Evolutionary conservation across 2,113 vertebrate species (phyloP).

Genomic region (Pampusana beccarii): DNA sequence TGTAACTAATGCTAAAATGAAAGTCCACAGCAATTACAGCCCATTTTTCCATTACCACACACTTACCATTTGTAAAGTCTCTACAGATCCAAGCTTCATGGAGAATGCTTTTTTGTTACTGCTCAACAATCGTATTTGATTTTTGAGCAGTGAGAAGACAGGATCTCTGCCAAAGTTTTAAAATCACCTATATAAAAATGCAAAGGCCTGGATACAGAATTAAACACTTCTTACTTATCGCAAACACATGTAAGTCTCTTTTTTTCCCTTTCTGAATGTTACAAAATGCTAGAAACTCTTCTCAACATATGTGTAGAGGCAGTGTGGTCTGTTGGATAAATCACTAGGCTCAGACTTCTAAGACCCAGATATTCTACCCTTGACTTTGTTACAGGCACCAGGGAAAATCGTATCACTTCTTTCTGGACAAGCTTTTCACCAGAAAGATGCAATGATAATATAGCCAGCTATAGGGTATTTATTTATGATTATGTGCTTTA

Average conservation of each 20-base stretch:
- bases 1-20: conserved; percentile 25
- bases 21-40: background rate
- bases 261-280: background rate
- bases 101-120: conserved; percentile 32
- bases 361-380: background rate
- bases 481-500: background rate
- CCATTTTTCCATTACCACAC: conserved; percentile 53
- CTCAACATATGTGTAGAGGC: background rate
- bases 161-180: background rate
- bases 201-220: background rate
- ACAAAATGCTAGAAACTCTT: background rate
- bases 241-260: conserved; percentile 20
- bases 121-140: background rate
- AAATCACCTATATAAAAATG: conserved; percentile 43
- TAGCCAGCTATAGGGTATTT: background rate
- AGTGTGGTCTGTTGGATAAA: background rate
- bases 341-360: background rate
- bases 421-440: background rate
- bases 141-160: background rate
- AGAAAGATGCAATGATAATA: background rate
- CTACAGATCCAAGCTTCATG: background rate
- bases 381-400: background rate
- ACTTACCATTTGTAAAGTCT: conserved; percentile 16
- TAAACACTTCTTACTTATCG: background rate
- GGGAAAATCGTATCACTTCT: background rate